phyloP scores from a whole-genome alignment of 2,797 vertebrate species.

The Notolabrus celidotus region DNA sequence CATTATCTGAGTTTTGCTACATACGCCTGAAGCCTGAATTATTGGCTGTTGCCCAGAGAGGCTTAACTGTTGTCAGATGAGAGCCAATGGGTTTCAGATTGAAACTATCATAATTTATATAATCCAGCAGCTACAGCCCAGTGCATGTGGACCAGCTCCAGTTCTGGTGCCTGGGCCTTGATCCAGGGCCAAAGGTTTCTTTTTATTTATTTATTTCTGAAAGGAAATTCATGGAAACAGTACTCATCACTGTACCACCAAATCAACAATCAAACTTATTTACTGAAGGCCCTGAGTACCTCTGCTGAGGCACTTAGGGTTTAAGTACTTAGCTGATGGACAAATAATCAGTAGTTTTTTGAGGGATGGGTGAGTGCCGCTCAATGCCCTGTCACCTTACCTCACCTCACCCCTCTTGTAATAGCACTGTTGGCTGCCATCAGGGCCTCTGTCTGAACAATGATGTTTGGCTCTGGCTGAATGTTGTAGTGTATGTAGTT shows the following conservation, averaged over 20 bases:
- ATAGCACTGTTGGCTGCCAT: conserved; percentile 16
- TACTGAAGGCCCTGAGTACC: not conserved
- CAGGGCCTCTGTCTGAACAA: conserved; percentile 2
- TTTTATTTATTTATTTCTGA: not conserved
- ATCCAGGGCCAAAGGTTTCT: conserved; percentile 3
- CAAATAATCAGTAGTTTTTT: conserved; percentile 19
- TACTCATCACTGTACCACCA: not conserved
- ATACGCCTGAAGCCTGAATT: too few species aligned
- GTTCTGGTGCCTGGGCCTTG: not conserved
- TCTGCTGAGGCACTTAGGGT: not conserved
- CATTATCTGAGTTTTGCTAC: too few species aligned
- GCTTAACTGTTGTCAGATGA: too few species aligned
- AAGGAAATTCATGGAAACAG: conserved; percentile 17
- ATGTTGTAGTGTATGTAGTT: conserved; percentile 14
- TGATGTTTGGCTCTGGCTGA: conserved; percentile 12
- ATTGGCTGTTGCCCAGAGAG: too few species aligned
- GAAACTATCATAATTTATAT: not conserved
- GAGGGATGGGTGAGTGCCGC: conserved; percentile 3
- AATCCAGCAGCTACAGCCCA: not conserved
- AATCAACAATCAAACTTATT: not conserved
- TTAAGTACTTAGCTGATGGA: conserved; percentile 19
- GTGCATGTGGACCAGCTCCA: not conserved
- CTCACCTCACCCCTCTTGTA: conserved; percentile 15
- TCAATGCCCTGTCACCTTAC: not conserved
- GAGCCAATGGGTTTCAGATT: too few species aligned